Percentiles rank a stretch among this genome's conserved stretches.
Evolutionary conservation across 2,797 vertebrate species (phyloP).

Genomic region (Cottoperca gobio): DNA sequence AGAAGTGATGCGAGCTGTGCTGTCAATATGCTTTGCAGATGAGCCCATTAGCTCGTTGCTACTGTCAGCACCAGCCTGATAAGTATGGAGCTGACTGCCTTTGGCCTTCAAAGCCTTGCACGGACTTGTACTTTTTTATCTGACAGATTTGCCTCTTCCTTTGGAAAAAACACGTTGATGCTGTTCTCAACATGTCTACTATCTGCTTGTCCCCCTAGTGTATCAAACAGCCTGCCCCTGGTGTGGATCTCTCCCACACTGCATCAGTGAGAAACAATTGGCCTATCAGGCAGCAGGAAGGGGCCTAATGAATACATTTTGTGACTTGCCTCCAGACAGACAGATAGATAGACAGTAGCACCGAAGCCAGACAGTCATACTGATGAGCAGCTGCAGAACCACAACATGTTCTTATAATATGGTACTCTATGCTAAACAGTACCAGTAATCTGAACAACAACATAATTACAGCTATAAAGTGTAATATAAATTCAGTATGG

Average conservation of each 20-base stretch:
- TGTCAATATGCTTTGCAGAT: conserved; percentile 70
- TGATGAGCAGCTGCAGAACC: conserved; percentile 30
- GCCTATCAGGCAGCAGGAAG: conserved; percentile 66
- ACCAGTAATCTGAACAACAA: conserved; percentile 6
- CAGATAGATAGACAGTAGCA: conserved; percentile 33
- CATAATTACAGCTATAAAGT: conserved; percentile 5
- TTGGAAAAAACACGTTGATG: conserved; percentile 43
- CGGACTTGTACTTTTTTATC: conserved; percentile 61
- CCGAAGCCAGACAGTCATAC: conserved; percentile 26
- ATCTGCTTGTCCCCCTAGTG: conserved; percentile 58
- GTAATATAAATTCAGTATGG: neutral
- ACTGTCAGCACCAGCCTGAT: conserved; percentile 70
- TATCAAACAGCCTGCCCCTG: conserved; percentile 61
- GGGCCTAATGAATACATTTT: conserved; percentile 66
- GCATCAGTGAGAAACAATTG: conserved; percentile 61
- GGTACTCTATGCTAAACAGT: conserved; percentile 16
- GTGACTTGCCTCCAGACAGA: conserved; percentile 59
- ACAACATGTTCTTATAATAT: conserved; percentile 30
- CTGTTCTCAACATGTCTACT: conserved; percentile 62
- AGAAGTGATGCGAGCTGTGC: conserved; percentile 41
- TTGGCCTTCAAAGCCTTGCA: conserved; percentile 70
- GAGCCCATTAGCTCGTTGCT: conserved; percentile 73
- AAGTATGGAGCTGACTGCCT: conserved; percentile 57
- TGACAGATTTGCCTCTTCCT: conserved; percentile 70
- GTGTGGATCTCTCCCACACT: conserved; percentile 54